phyloP scores from a whole-genome alignment of 2,888 invertebrate genomes.

The Torymus tubicola region DNA sequence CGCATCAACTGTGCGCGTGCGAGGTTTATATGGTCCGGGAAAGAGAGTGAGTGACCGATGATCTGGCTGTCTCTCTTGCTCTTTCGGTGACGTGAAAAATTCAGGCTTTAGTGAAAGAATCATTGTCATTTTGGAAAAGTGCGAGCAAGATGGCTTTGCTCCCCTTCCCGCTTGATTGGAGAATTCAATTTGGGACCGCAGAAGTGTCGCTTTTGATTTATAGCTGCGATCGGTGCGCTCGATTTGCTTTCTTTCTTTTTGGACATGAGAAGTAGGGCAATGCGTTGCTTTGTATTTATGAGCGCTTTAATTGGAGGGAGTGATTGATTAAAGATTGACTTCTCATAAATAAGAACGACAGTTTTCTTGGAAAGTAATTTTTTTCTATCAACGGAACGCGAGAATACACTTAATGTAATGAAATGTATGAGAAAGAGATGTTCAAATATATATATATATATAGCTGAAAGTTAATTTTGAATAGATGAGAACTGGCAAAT shows the following conservation, averaged over 20 bases:
- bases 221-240: neutral
- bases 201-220: too few relatives aligned
- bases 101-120: neutral
- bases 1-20: slow-evolving; percentile 40
- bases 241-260: slow-evolving; percentile 11
- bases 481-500: too few relatives aligned
- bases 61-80: neutral
- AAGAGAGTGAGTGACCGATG: slow-evolving; percentile 5
- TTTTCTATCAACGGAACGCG: too few relatives aligned
- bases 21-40: slow-evolving; percentile 28
- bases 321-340: too few relatives aligned
- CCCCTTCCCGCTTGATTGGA: slow-evolving; percentile 4
- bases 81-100: slow-evolving; percentile 28
- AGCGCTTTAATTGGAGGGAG: too few relatives aligned
- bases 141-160: neutral
- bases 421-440: too few relatives aligned
- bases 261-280: neutral
- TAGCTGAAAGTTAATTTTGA: too few relatives aligned
- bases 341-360: too few relatives aligned
- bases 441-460: too few relatives aligned
- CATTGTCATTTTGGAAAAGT: too few relatives aligned
- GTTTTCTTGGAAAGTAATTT: too few relatives aligned
- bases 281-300: neutral
- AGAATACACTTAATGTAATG: too few relatives aligned
- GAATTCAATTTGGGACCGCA: slow-evolving; percentile 16